Percentiles rank a stretch among this genome's conserved stretches.
Conservation (phyloP, 2,797 vertebrate species). For the Graptemys geographica region DNA sequence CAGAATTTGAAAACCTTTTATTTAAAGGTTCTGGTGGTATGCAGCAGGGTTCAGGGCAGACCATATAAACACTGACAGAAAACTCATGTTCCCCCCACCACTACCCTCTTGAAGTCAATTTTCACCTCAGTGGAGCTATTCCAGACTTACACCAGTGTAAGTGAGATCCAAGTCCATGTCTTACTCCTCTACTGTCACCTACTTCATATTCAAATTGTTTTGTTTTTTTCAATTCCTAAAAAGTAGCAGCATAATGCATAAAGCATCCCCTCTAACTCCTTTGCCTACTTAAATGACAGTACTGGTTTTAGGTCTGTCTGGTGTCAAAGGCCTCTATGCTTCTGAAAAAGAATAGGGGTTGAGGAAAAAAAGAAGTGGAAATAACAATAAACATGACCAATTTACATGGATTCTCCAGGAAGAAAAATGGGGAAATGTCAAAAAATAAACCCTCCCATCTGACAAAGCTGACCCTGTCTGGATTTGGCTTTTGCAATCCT, state of each 20-base stretch:
- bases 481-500: conserved; percentile 29
- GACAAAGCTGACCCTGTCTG: conserved; percentile 26
- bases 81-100: no score
- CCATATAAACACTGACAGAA: background rate
- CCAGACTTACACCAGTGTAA: background rate
- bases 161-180: background rate
- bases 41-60: background rate
- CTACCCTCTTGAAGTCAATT: background rate
- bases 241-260: background rate
- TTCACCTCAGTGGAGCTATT: background rate
- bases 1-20: background rate
- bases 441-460: background rate
- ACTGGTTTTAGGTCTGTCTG: background rate
- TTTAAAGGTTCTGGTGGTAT: background rate
- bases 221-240: background rate
- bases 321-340: background rate
- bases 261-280: background rate
- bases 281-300: background rate
- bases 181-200: background rate
- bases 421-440: background rate
- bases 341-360: background rate
- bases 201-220: background rate
- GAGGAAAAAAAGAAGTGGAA: background rate
- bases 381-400: background rate
- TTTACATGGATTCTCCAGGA: background rate